Conservation (phyloP, 2,113 vertebrate species). For the Hippoglossus stenolepis region DNA sequence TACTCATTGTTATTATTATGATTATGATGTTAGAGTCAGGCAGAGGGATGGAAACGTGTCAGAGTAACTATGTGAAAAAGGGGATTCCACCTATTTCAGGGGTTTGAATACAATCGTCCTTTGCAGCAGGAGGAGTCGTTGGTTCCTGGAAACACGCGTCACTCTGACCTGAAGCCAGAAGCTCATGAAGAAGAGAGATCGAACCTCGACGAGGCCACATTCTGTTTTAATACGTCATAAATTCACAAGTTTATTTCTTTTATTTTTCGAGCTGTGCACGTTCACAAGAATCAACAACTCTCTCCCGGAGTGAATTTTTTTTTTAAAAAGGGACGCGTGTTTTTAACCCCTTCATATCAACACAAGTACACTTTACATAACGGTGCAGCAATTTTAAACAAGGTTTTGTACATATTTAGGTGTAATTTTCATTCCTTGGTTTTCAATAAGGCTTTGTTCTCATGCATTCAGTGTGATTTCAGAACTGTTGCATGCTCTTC, state of each 20-base stretch:
- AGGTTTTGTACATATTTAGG: neutral
- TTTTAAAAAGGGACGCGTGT: neutral
- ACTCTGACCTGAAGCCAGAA: neutral
- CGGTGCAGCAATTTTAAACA: neutral
- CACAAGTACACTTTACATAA: conserved; percentile 6
- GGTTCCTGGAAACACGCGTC: neutral
- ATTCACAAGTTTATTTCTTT: no score
- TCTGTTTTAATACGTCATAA: neutral
- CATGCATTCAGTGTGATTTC: neutral
- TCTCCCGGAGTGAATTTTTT: neutral
- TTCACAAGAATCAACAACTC: neutral
- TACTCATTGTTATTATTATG: conserved; percentile 7
- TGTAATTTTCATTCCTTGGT: no score
- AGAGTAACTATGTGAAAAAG: neutral
- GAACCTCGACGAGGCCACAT: neutral
- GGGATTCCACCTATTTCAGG: conserved; percentile 39
- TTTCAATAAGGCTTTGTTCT: neutral
- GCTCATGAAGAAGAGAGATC: no score
- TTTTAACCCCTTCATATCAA: neutral
- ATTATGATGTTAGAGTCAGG: conserved; percentile 23
- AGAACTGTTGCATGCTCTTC: neutral
- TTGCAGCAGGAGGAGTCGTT: neutral
- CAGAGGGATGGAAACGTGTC: neutral
- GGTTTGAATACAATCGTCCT: neutral
- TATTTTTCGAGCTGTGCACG: neutral